Base-by-base conservation (phyloP, 2,797 vertebrate species). In the Jordanella pulchra region DNA sequence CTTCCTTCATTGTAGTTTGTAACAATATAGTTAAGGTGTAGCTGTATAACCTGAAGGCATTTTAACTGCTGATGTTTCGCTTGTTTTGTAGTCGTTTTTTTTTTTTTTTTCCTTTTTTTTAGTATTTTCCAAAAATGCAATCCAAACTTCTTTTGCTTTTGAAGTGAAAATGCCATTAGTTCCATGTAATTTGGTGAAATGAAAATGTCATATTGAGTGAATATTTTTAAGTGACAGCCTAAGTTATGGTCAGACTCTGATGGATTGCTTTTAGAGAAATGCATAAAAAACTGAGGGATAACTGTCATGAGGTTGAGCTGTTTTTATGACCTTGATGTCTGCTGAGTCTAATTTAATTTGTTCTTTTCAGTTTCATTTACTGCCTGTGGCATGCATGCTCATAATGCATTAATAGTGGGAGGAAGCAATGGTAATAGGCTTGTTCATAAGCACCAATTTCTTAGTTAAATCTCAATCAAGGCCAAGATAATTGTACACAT, bases 341-440 rank as follows among this genome's bases (percentile, higher is more conserved):
- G 13, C 48, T 5, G 54, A 7, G 39, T 77, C 61, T 25, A 44
- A 73, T 67, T 74, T 7, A 67, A 85, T 85, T 77, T 77, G 48
- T 77, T 80, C 64, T 70, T 78, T 71, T 77, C 77, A 67, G 35
- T 66, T 73, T 67, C 68, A 60, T 71, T 78, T 7, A 6, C 69
- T 7, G 53, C 67, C 47, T 71, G 35, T 44, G 18, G 44, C 65
- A 70, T 39, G 66, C 50, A 67, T 3, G 32, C 55, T 63, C 71
- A 14, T 6, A 11, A 7, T 39, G 67, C 7, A 1, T 60, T 65
- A 44, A 76, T 35, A 35, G 77, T 23, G 21, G 21, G 30, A 13
- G 10, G 30, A 39, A 32, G 56, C 18, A 78, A 56, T 72, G 77
- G 78, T 76, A 74, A 84, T 72, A 42, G 48, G 66, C 61, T 76